Percentiles rank a stretch among this genome's conserved stretches.
Evolutionary conservation across 1,140 invertebrate genomes (phyloP).

Genomic region (Aleiodes sp.): DNA sequence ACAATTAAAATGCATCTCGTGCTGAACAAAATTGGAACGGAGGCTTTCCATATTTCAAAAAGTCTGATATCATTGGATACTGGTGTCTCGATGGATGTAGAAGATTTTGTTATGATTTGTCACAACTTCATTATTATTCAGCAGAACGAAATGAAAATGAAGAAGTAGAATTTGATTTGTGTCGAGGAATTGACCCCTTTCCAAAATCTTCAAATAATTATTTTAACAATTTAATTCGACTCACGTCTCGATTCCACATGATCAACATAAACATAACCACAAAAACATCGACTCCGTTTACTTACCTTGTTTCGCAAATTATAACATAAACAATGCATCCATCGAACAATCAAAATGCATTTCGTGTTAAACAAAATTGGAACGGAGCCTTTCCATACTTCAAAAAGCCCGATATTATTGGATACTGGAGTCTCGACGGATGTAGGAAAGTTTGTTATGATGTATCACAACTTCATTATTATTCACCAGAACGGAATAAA

Average conservation of each 20-base stretch:
- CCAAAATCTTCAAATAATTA: too few species aligned
- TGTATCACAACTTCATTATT: conserved; percentile 66
- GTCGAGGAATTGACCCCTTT: conserved; percentile 60
- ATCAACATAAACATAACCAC: too few species aligned
- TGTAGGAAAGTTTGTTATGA: conserved; percentile 48
- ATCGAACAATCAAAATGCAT: background rate
- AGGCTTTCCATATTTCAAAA: conserved; percentile 59
- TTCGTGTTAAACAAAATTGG: conserved; percentile 17
- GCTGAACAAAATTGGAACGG: conserved; percentile 23
- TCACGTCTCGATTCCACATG: too few species aligned
- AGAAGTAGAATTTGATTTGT: conserved; percentile 65
- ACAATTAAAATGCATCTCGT: background rate
- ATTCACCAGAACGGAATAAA: conserved; percentile 44
- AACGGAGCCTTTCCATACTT: conserved; percentile 57
- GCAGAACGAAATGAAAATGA: conserved; percentile 39
- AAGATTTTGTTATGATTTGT: conserved; percentile 50
- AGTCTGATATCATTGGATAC: conserved; percentile 64
- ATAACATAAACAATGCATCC: too few species aligned
- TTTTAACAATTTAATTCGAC: too few species aligned
- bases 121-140: conserved; percentile 66
- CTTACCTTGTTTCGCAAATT: too few species aligned
- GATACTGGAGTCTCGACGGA: conserved; percentile 64
- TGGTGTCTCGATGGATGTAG: conserved; percentile 61
- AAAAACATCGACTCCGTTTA: too few species aligned
- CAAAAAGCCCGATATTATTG: conserved; percentile 61